phyloP scores from a whole-genome alignment of 1,140 invertebrate species.

The Protaetia brevitarsis region DNA sequence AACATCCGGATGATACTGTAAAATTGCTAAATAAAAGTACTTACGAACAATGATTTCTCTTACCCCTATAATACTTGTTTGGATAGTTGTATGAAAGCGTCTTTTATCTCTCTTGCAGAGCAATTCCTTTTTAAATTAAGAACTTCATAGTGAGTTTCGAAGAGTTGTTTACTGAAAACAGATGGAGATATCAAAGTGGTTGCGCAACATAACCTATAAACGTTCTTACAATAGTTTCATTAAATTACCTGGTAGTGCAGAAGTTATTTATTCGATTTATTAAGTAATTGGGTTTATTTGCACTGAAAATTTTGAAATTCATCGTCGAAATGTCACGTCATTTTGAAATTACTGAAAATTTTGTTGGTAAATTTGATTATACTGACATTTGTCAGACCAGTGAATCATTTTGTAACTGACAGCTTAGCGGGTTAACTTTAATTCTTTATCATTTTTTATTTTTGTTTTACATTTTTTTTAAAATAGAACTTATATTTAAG shows the following conservation, averaged over 20 bases:
- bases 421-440: background rate
- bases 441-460: background rate
- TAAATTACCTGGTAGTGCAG: slow-evolving; percentile 5
- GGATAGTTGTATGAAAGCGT: slow-evolving; percentile 50
- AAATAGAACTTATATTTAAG: too few species aligned
- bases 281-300: background rate
- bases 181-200: background rate
- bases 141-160: slow-evolving; percentile 47
- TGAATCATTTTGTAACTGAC: background rate
- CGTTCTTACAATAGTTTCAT: background rate
- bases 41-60: slow-evolving; percentile 21
- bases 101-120: slow-evolving; percentile 47
- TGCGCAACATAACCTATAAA: slow-evolving; percentile 20
- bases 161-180: slow-evolving; percentile 32
- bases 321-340: slow-evolving; percentile 2
- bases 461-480: too few species aligned
- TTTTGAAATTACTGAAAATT: background rate
- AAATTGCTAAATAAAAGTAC: slow-evolving; percentile 29
- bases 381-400: background rate
- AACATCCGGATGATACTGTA: slow-evolving; percentile 55
- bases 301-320: slow-evolving; percentile 19
- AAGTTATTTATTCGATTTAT: slow-evolving; percentile 13
- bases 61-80: slow-evolving; percentile 45
- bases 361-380: background rate
- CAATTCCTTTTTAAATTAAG: slow-evolving; percentile 47